phyloP scores from a whole-genome alignment of 2,113 vertebrate genomes.

The Stigmatopora nigra region DNA sequence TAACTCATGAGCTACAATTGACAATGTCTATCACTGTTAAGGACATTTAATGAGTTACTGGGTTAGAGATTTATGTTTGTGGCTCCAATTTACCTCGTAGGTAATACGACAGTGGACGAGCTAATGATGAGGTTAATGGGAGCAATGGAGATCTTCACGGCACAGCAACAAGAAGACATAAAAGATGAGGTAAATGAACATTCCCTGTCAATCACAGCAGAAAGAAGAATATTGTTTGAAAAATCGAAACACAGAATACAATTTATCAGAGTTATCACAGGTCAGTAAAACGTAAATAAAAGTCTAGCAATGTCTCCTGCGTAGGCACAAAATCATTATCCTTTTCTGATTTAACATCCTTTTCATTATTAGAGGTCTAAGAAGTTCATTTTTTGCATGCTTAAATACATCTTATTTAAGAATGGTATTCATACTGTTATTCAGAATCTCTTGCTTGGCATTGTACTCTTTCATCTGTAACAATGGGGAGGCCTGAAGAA shows the following conservation, averaged over 20 bases:
- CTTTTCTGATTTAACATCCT: too few species aligned
- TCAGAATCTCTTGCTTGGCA: not conserved
- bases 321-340: too few species aligned
- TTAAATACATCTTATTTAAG: too few species aligned
- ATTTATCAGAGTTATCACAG: too few species aligned
- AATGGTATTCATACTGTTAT: not conserved
- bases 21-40: too few species aligned
- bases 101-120: constrained; percentile 98
- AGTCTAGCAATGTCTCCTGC: too few species aligned
- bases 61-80: not conserved
- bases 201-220: not conserved
- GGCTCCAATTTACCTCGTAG: constrained; percentile 54
- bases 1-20: not conserved
- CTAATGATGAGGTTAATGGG: constrained; percentile 99
- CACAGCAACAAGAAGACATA: constrained; percentile 97
- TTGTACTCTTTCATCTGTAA: not conserved
- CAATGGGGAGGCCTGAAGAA: not conserved
- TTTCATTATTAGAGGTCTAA: too few species aligned
- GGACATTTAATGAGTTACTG: too few species aligned
- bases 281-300: too few species aligned
- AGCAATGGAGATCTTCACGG: constrained; percentile 96
- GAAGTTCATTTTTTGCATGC: too few species aligned
- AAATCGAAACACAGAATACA: too few species aligned
- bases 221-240: too few species aligned
- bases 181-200: constrained; percentile 84